Conservation (phyloP, 2,797 vertebrate genomes). For the Syngnathus acus region DNA sequence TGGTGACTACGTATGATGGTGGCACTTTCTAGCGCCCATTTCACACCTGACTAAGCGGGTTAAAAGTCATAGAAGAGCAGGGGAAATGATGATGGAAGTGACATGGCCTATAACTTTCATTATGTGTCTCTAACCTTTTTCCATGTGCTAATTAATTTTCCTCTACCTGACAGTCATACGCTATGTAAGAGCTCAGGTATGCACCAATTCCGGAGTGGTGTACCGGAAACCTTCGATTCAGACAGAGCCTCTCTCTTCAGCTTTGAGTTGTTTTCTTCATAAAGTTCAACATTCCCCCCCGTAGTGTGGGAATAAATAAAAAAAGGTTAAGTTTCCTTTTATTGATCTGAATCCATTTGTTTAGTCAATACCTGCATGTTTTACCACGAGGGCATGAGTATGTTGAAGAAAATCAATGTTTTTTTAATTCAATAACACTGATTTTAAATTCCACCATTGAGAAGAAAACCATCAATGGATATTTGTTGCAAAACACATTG, state of each 20-base stretch:
- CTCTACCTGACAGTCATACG: constrained; percentile 37
- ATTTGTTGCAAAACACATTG: neutral
- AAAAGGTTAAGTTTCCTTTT: constrained; percentile 24
- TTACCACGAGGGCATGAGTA: neutral
- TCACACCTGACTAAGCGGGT: constrained; percentile 67
- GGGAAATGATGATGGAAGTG: constrained; percentile 61
- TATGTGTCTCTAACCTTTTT: constrained; percentile 70
- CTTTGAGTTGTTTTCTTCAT: neutral
- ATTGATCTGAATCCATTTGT: constrained; percentile 36
- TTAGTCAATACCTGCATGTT: constrained; percentile 23
- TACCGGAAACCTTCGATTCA: neutral
- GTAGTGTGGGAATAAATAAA: neutral
- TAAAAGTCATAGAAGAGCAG: constrained; percentile 64
- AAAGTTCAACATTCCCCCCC: neutral
- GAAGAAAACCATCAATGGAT: constrained; percentile 25
- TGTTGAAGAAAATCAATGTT: neutral
- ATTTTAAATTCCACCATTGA: constrained; percentile 29
- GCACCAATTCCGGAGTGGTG: neutral
- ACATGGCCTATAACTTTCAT: constrained; percentile 74
- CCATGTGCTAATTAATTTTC: constrained; percentile 68
- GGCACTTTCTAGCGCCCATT: constrained; percentile 61
- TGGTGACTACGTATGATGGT: constrained; percentile 43
- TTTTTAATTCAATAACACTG: constrained; percentile 46
- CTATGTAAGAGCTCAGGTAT: constrained; percentile 8
- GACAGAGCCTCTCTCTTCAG: neutral